phyloP scores from a whole-genome alignment of 2,113 vertebrate genomes.

The Etia nguti region DNA sequence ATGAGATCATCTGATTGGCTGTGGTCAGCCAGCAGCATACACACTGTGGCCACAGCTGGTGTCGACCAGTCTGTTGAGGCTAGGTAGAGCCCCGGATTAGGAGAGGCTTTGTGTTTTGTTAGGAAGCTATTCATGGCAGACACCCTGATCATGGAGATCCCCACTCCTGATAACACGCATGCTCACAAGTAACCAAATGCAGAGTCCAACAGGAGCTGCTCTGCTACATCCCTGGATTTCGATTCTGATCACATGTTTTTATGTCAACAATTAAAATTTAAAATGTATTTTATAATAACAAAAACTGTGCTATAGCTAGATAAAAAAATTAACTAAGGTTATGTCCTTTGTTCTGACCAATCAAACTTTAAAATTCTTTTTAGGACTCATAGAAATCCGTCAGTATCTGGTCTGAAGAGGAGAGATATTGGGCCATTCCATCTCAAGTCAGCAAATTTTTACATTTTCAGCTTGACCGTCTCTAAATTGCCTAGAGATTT shows the following conservation, averaged over 20 bases:
- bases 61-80: not conserved
- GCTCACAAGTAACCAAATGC: not conserved
- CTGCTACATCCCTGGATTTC: not conserved
- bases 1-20: conserved; percentile 9
- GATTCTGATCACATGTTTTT: not conserved
- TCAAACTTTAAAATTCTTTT: not conserved
- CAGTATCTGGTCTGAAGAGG: not conserved
- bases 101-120: conserved; percentile 42
- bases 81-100: conserved; percentile 30
- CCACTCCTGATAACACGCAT: not conserved
- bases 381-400: not conserved
- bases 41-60: not conserved
- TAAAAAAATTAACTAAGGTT: not conserved
- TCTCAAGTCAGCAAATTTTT: not conserved
- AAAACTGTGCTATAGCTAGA: not conserved
- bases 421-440: not conserved
- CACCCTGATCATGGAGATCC: conserved; percentile 34
- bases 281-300: not conserved
- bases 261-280: not conserved
- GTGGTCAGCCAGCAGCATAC: not conserved
- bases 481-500: not conserved
- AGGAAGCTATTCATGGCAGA: conserved; percentile 39
- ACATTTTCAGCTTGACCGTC: not conserved
- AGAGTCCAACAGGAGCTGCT: not conserved
- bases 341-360: not conserved